phyloP scores from a whole-genome alignment of 2,888 invertebrate genomes.

The Phyllotreta striolata region DNA sequence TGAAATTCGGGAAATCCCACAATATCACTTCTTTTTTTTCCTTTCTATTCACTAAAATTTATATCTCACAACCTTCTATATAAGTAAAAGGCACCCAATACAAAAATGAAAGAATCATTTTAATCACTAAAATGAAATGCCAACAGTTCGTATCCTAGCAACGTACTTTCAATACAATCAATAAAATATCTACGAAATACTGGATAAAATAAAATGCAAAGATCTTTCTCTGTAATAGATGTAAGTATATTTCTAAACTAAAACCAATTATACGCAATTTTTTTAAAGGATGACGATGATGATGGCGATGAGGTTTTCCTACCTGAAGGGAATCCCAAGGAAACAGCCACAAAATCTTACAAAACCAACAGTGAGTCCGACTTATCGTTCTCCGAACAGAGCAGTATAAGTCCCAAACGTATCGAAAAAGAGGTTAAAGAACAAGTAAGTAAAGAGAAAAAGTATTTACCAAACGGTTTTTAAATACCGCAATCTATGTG shows the following conservation, averaged over 20 bases:
- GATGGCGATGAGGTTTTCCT: conserved; percentile 28
- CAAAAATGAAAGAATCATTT: too few species aligned
- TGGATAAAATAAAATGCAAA: conserved; percentile 33
- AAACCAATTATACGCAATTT: not conserved
- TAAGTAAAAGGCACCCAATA: too few species aligned
- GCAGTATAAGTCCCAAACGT: conserved; percentile 42
- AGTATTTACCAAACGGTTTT: too few species aligned
- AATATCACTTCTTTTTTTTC: too few species aligned
- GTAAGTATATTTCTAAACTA: conserved; percentile 25
- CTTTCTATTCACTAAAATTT: too few species aligned
- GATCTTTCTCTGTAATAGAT: conserved; percentile 41
- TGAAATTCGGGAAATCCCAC: too few species aligned
- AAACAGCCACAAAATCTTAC: conserved; percentile 25
- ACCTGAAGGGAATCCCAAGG: conserved; percentile 20
- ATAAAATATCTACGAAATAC: not conserved
- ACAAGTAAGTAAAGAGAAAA: conserved; percentile 8
- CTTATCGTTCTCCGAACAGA: conserved; percentile 58
- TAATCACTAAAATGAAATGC: too few species aligned
- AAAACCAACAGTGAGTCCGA: conserved; percentile 33
- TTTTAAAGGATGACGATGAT: conserved; percentile 30
- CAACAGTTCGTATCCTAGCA: too few species aligned
- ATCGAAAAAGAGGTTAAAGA: conserved; percentile 14
- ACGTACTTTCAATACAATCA: too few species aligned
- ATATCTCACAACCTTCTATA: too few species aligned
- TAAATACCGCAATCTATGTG: too few species aligned